phyloP scores from a whole-genome alignment of 2,888 invertebrate genomes.

The Macropis europaea region DNA sequence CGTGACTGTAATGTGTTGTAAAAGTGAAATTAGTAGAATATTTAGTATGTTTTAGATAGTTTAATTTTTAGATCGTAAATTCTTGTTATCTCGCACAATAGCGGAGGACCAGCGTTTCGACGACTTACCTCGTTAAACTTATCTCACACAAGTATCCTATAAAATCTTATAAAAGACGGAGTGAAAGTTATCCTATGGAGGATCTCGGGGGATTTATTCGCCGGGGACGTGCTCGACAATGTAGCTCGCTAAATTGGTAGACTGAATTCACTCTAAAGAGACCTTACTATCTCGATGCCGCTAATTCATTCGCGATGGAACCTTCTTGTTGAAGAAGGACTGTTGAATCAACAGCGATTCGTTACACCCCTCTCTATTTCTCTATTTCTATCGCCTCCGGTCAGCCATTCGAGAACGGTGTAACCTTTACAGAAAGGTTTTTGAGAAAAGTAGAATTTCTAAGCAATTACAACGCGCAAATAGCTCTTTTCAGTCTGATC shows the following conservation, averaged over 20 bases:
- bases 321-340: constrained; percentile 19
- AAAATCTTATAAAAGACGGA: constrained; percentile 38
- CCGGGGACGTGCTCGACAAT: constrained; percentile 56
- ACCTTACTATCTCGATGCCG: constrained; percentile 50
- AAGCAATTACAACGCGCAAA: background rate
- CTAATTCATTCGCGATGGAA: constrained; percentile 48
- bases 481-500: background rate
- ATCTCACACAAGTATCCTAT: constrained; percentile 35
- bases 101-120: background rate
- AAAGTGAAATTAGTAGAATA: no score
- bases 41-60: no score
- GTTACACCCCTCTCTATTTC: background rate
- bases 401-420: background rate
- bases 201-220: constrained; percentile 54
- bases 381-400: background rate
- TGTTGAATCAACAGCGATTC: constrained; percentile 23
- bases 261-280: constrained; percentile 47
- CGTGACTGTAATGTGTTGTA: no score
- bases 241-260: constrained; percentile 49
- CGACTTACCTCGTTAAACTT: constrained; percentile 38
- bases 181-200: constrained; percentile 46
- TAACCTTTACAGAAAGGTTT: background rate
- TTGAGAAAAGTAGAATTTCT: background rate
- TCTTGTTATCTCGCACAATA: background rate
- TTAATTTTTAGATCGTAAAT: background rate